Evolutionary conservation across 2,888 invertebrate genomes (phyloP).

Genomic region (Coelinius sp.): DNA sequence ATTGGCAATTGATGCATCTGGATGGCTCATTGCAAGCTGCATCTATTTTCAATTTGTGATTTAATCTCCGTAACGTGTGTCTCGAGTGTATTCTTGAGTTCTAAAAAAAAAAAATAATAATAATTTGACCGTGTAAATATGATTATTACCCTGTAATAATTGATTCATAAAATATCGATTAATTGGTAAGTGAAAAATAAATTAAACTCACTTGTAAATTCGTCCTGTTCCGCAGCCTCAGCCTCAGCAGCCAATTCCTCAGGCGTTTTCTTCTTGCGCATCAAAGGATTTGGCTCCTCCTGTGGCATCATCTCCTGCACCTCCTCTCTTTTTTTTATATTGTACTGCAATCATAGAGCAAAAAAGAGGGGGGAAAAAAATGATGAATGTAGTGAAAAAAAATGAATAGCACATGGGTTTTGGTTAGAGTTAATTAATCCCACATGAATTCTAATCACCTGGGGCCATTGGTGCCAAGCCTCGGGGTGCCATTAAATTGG

Average conservation of each 20-base stretch:
- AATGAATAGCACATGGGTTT: not conserved
- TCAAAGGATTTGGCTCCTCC: constrained; percentile 93
- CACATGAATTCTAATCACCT: constrained; percentile 8
- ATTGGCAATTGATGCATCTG: constrained; percentile 50
- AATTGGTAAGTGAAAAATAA: not conserved
- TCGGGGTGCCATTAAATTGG: constrained; percentile 15
- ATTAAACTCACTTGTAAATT: constrained; percentile 88
- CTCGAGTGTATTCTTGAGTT: constrained; percentile 97
- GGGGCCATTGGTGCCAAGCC: constrained; percentile 1
- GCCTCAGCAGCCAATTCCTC: constrained; percentile 98
- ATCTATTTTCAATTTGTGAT: constrained; percentile 96
- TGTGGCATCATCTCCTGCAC: constrained; percentile 84
- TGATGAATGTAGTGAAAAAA: not conserved
- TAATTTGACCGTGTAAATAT: constrained; percentile 11
- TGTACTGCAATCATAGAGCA: constrained; percentile 82
- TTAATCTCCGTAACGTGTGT: constrained; percentile 97
- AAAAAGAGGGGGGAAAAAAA: too few species aligned
- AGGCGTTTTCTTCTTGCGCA: constrained; percentile 99
- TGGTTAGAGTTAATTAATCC: not conserved
- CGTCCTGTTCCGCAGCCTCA: constrained; percentile 95
- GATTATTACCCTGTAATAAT: too few species aligned
- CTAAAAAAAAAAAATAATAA: constrained; percentile 76
- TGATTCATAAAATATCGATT: not conserved
- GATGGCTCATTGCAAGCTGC: constrained; percentile 91
- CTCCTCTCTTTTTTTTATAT: constrained; percentile 98